phyloP scores from a whole-genome alignment of 2,113 vertebrate genomes.

The Rafetus swinhoei region DNA sequence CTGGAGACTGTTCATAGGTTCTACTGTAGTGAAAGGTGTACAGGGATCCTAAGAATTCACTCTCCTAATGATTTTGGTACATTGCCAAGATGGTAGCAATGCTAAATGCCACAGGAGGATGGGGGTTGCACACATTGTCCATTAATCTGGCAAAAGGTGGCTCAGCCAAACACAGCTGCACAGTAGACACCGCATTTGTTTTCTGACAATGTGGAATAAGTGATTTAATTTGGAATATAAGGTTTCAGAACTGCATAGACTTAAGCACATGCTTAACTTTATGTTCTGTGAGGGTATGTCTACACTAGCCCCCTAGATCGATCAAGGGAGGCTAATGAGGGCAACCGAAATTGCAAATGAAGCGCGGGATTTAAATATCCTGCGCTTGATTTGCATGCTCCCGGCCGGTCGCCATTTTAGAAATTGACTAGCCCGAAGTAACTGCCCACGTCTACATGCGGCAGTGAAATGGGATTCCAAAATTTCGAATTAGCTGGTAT shows the following conservation, averaged over 20 bases:
- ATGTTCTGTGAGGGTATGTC: background rate
- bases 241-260: background rate
- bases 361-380: too few species aligned
- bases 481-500: too few species aligned
- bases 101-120: background rate
- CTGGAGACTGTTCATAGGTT: background rate
- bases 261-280: background rate
- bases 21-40: background rate
- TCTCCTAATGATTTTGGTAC: background rate
- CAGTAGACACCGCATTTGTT: background rate
- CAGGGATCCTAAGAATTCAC: background rate
- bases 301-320: too few species aligned
- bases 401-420: too few species aligned
- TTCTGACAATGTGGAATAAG: background rate
- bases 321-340: too few species aligned
- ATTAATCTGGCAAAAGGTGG: background rate
- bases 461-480: too few species aligned
- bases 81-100: background rate
- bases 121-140: background rate
- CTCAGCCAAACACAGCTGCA: background rate
- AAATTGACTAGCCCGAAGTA: too few species aligned
- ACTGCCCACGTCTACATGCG: too few species aligned
- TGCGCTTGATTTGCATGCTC: too few species aligned
- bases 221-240: background rate
- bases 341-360: too few species aligned